These are phyloP conservation scores for Erythrolamprus reginae DNA, from an alignment of 2,113 vertebrate species.

Conservation along the genomic window DNA sequence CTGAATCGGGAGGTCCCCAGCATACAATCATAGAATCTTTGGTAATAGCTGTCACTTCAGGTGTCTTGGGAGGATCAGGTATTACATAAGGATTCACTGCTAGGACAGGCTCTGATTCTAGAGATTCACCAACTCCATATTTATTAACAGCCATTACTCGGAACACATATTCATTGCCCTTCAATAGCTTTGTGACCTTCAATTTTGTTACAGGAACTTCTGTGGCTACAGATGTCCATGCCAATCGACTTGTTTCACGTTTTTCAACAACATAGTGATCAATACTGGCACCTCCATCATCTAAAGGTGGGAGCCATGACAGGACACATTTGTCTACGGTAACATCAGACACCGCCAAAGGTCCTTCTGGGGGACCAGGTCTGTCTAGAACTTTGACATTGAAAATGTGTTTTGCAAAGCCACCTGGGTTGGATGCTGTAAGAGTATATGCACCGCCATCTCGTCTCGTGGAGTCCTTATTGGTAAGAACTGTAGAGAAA, in stretches of 20 bases:
- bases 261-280: slow-evolving; percentile 93
- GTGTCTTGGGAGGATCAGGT: slow-evolving; percentile 87
- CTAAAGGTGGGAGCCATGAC: slow-evolving; percentile 86
- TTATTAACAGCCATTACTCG: slow-evolving; percentile 98
- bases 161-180: slow-evolving; percentile 98
- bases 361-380: slow-evolving; percentile 90
- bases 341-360: slow-evolving; percentile 82
- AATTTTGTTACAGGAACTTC: slow-evolving; percentile 81
- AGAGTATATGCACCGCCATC: slow-evolving; percentile 90
- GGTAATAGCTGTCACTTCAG: slow-evolving; percentile 88
- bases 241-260: slow-evolving; percentile 94
- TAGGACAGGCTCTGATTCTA: slow-evolving; percentile 87
- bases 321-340: slow-evolving; percentile 90
- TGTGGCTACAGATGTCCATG: slow-evolving; percentile 88
- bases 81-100: slow-evolving; percentile 87
- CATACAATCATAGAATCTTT: slow-evolving; percentile 95
- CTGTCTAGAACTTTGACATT: slow-evolving; percentile 95
- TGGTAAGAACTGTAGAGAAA: slow-evolving; percentile 81
- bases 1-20: slow-evolving; percentile 88
- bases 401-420: slow-evolving; percentile 94
- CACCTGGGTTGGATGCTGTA: slow-evolving; percentile 92
- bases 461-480: slow-evolving; percentile 89
- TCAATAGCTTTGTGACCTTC: slow-evolving; percentile 90
- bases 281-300: slow-evolving; percentile 93
- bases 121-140: slow-evolving; percentile 88